phyloP scores from a whole-genome alignment of 2,888 invertebrate species.

The Apomyelois bistriatella region DNA sequence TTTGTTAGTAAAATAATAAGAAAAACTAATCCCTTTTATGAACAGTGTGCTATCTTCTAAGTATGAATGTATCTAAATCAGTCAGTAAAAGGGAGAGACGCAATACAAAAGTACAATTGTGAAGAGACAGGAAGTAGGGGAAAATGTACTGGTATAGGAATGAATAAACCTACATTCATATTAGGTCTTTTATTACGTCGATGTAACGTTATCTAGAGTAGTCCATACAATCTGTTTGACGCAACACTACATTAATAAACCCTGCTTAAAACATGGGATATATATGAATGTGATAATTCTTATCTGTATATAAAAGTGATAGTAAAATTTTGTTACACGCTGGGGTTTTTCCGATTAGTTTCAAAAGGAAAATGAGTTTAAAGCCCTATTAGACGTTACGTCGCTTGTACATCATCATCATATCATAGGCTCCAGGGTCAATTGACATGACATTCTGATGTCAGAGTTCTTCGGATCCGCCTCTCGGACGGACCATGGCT shows the following conservation, averaged over 20 bases:
- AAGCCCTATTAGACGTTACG: too few relatives aligned
- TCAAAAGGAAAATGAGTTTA: too few relatives aligned
- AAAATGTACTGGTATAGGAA: too few relatives aligned
- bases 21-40: too few relatives aligned
- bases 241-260: conserved; percentile 20
- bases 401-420: too few relatives aligned
- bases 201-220: conserved; percentile 4
- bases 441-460: too few relatives aligned
- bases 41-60: too few relatives aligned
- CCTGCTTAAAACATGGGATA: conserved; percentile 9
- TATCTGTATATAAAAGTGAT: conserved; percentile 1
- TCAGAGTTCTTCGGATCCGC: too few relatives aligned
- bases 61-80: neutral
- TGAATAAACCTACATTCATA: neutral
- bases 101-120: neutral
- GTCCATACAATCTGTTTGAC: conserved; percentile 13
- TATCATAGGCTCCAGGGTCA: too few relatives aligned
- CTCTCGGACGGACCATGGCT: too few relatives aligned
- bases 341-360: neutral
- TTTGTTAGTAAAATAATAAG: neutral
- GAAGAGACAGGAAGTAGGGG: too few relatives aligned
- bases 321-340: conserved; percentile 2
- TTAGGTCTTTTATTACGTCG: neutral
- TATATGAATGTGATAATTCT: conserved; percentile 11
- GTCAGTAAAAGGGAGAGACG: too few relatives aligned